A percentile compares a stretch with the other conserved stretches of the same genome.
Evolutionary conservation across 1,140 invertebrate genomes (phyloP).

Genomic region (Trichonephila inaurata): DNA sequence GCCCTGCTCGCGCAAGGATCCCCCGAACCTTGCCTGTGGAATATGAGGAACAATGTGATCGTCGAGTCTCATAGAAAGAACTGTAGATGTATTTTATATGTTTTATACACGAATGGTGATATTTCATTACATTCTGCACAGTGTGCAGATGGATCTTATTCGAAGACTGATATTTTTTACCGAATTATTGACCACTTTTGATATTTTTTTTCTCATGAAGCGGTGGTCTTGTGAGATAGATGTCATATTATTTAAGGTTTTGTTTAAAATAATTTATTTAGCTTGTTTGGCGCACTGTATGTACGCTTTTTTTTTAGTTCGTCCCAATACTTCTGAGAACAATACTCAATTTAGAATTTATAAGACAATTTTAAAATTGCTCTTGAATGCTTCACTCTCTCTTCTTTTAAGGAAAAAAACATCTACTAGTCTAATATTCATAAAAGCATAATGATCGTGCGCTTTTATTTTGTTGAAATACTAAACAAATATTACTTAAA

Average conservation of each 20-base stretch:
- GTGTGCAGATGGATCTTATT: constrained; percentile 19
- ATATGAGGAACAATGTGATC: not conserved
- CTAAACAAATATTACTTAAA: no score
- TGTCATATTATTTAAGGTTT: constrained; percentile 61
- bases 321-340: not conserved
- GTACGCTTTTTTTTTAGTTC: constrained; percentile 33
- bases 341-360: no score
- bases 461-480: no score
- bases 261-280: constrained; percentile 65
- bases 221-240: constrained; percentile 71
- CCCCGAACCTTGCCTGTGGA: not conserved
- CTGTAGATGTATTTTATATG: constrained; percentile 30
- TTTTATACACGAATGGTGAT: constrained; percentile 48
- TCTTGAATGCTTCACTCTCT: no score
- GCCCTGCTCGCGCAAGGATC: not conserved
- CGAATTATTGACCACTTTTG: constrained; percentile 71
- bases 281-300: constrained; percentile 33
- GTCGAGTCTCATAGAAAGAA: not conserved
- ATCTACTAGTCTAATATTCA: no score
- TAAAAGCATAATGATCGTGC: no score
- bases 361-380: no score
- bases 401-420: no score
- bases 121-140: constrained; percentile 41
- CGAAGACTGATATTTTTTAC: constrained; percentile 60
- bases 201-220: constrained; percentile 30